phyloP scores from a whole-genome alignment of 1,140 invertebrate species.

The Tigriopus japonicus region DNA sequence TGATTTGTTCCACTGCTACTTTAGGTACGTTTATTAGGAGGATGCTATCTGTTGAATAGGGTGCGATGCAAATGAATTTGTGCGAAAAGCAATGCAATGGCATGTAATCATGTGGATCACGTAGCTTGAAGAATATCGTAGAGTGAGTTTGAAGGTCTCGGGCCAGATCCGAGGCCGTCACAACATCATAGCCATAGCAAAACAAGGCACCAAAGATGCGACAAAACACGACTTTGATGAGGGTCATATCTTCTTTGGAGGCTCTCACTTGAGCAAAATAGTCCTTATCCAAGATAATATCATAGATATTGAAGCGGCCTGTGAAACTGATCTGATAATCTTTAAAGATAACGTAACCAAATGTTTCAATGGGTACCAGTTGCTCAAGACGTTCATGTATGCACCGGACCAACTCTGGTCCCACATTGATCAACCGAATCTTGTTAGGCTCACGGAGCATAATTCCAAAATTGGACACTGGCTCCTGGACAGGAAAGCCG shows the following conservation, averaged over 20 bases:
- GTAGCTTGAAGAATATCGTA: neutral
- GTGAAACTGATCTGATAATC: constrained; percentile 12
- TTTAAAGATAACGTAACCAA: neutral
- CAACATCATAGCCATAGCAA: constrained; percentile 1
- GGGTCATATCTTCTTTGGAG: neutral
- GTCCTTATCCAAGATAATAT: constrained; percentile 2
- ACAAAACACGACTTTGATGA: neutral
- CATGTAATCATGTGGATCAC: neutral
- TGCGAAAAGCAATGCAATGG: neutral
- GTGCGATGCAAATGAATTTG: constrained; percentile 3
- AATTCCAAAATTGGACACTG: neutral
- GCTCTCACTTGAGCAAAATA: neutral
- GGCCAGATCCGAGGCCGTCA: neutral
- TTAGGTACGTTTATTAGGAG: constrained; percentile 5
- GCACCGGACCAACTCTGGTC: neutral
- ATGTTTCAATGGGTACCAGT: neutral
- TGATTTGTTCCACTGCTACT: neutral
- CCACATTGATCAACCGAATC: constrained; percentile 6
- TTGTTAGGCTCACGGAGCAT: neutral
- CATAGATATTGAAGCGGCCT: constrained; percentile 5
- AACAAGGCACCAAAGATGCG: neutral
- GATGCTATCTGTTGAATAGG: neutral
- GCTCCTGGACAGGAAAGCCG: constrained; percentile 1
- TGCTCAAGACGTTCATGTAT: constrained; percentile 7
- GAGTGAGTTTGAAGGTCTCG: neutral